Evolutionary conservation across 1,140 invertebrate species (phyloP), one percentile per base, ranked within the genome.

Genomic region (Acromyrmex echinatior): DNA sequence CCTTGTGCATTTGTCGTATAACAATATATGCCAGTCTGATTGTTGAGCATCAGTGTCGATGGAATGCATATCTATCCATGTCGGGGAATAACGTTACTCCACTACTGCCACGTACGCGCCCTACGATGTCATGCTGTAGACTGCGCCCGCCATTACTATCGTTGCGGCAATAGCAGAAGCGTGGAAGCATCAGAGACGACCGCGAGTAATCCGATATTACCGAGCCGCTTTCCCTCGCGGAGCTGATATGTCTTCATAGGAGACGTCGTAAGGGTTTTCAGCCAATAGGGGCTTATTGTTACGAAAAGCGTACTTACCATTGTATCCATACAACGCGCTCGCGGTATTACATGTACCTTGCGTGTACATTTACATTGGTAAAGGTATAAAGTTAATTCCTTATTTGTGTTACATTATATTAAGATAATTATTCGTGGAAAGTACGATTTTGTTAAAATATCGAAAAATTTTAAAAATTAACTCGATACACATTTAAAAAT

Each of bases 121-220:
- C 74, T 79, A 79, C 60, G 28, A 73, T 82, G 70, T 63, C 78
- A 58, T 25, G 60, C 56, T 58, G 35, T 58, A 60, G 88, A 87
- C 80, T 90, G 76, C 25, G 39, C 39, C 85, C 39, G 63, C 88
- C 79, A 87, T 90, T 90, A 79, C 88, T 66, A 79, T 74, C 78
- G 73, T 84, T 62, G 68, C 79, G 53, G 89, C 78, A 90, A 79
- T 87, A 62, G 73, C 68, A 81, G 81, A 53, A 78, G 62, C 88
- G 45, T 86, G 66, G 87, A 84, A 87, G 85, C 89, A 90, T 87
- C 85, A 87, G 78, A 89, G 78, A 74, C 58, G 78, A 91, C 87
- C 88, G 80, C 77, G 80, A 88, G 92, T 93, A 94, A 94, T 94
- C 92, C 92, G 94, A 94, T 94, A 94, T 94, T 94, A 93, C 93